Evolutionary conservation across 64 coral and sea anemone species (phyloP).

Genomic region (Pachyseris speciosa): DNA sequence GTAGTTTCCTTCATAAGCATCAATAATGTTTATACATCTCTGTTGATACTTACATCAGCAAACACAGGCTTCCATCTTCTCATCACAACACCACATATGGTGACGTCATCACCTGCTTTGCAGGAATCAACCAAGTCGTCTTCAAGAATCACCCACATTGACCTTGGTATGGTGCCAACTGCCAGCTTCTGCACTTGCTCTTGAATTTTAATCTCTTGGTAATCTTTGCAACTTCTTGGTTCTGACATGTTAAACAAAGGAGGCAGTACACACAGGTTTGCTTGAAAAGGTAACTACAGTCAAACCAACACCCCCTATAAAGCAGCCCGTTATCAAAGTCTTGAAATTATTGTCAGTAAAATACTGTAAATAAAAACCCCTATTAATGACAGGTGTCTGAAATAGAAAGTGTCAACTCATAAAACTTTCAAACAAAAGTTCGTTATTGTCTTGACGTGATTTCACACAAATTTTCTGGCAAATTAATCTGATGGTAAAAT

Average conservation of each 20-base stretch:
- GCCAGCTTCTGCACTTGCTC: constrained; percentile 95
- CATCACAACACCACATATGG: constrained; percentile 94
- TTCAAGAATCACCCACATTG: constrained; percentile 98
- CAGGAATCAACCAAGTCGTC: constrained; percentile 94
- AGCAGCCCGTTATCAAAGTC: too few species aligned
- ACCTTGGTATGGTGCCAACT: constrained; percentile 92
- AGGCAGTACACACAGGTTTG: background rate
- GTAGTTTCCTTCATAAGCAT: too few species aligned
- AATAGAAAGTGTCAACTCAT: too few species aligned
- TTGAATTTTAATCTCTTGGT: constrained; percentile 98
- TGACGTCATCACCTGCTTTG: constrained; percentile 97
- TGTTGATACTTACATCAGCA: constrained; percentile 73
- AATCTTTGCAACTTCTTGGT: constrained; percentile 82
- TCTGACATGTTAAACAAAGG: constrained; percentile 10
- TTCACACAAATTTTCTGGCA: too few species aligned
- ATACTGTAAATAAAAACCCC: too few species aligned
- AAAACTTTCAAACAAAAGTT: too few species aligned
- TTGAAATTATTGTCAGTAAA: too few species aligned
- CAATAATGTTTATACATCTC: too few species aligned
- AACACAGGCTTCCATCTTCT: constrained; percentile 88
- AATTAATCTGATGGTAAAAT: too few species aligned
- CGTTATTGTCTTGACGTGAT: too few species aligned
- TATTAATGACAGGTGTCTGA: too few species aligned
- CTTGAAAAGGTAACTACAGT: background rate
- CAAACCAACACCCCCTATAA: too few species aligned